These are phyloP conservation scores for Gnatocerus cornutus DNA, from an alignment of 2,888 invertebrate species.

Conservation along the genomic window DNA sequence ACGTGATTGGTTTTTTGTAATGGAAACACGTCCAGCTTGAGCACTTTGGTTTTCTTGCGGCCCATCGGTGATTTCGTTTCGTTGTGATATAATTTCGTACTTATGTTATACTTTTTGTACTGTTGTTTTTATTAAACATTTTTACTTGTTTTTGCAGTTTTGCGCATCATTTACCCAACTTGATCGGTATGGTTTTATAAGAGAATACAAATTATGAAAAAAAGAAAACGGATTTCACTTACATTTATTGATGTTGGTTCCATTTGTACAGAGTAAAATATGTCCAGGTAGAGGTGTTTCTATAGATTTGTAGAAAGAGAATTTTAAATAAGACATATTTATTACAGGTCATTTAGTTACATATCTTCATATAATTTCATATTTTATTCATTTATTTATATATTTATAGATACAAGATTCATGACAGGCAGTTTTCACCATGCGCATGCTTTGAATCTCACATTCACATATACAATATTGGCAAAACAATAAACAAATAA, in stretches of 20 bases:
- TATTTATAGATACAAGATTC: conserved; percentile 70
- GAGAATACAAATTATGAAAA: no score
- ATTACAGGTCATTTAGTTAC: conserved; percentile 69
- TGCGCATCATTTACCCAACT: not conserved
- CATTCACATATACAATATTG: conserved; percentile 66
- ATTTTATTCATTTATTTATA: conserved; percentile 68
- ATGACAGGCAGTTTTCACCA: conserved; percentile 66
- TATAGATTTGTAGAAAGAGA: conserved; percentile 1
- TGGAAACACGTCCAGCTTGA: not conserved
- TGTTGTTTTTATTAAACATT: conserved; percentile 15
- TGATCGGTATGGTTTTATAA: no score
- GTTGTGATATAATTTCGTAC: conserved; percentile 15
- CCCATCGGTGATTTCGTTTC: conserved; percentile 7
- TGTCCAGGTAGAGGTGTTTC: not conserved
- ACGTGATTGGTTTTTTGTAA: conserved; percentile 38
- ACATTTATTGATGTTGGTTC: no score
- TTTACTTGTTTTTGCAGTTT: conserved; percentile 12
- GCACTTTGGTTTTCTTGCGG: conserved; percentile 13
- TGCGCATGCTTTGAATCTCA: conserved; percentile 64
- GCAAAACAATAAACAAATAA: conserved; percentile 65
- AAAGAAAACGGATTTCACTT: no score
- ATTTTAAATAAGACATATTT: conserved; percentile 68
- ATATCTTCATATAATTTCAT: conserved; percentile 68
- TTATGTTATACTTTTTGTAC: conserved; percentile 10
- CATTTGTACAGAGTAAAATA: not conserved